A percentile compares a stretch with the other conserved stretches of the same genome.
These are phyloP conservation scores for Sardinella longiceps DNA, from an alignment of 2,797 vertebrate genomes.

Conservation along the genomic window DNA sequence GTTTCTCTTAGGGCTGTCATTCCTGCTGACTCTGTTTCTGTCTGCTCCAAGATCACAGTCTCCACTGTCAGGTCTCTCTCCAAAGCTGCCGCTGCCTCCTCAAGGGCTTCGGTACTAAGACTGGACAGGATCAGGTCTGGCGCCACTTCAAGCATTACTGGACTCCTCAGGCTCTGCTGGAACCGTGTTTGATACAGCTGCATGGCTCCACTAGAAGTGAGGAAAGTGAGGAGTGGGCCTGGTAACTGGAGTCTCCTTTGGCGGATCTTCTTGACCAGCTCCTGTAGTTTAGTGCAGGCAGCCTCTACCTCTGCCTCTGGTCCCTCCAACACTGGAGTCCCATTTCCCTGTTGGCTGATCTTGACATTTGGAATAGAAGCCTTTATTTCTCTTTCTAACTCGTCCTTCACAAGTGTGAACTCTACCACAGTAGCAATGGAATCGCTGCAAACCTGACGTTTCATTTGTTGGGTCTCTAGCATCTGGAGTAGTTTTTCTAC, in stretches of 20 bases:
- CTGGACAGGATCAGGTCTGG: constrained; percentile 62
- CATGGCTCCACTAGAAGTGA: constrained; percentile 49
- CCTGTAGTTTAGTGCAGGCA: constrained; percentile 44
- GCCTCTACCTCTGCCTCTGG: constrained; percentile 44
- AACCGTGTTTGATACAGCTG: constrained; percentile 57
- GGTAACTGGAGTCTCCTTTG: constrained; percentile 48
- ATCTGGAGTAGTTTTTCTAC: constrained; percentile 47
- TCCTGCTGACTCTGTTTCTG: constrained; percentile 38
- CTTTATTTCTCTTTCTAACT: constrained; percentile 51
- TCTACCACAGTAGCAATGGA: constrained; percentile 43
- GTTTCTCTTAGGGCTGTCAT: constrained; percentile 52
- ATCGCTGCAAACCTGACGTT: constrained; percentile 34
- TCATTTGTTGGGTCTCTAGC: constrained; percentile 41
- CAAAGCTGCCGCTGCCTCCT: constrained; percentile 58
- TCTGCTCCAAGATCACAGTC: constrained; percentile 46
- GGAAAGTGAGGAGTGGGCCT: constrained; percentile 49
- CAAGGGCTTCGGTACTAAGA: constrained; percentile 57
- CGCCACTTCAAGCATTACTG: constrained; percentile 52
- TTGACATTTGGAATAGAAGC: constrained; percentile 40
- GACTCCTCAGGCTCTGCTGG: constrained; percentile 53
- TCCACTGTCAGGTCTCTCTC: constrained; percentile 50
- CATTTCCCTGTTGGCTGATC: background rate
- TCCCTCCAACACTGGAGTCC: constrained; percentile 58
- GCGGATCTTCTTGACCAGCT: constrained; percentile 49
- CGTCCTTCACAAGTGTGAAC: constrained; percentile 57